phyloP scores from a whole-genome alignment of 2,888 invertebrate species.

The Acrobeloides nanus region DNA sequence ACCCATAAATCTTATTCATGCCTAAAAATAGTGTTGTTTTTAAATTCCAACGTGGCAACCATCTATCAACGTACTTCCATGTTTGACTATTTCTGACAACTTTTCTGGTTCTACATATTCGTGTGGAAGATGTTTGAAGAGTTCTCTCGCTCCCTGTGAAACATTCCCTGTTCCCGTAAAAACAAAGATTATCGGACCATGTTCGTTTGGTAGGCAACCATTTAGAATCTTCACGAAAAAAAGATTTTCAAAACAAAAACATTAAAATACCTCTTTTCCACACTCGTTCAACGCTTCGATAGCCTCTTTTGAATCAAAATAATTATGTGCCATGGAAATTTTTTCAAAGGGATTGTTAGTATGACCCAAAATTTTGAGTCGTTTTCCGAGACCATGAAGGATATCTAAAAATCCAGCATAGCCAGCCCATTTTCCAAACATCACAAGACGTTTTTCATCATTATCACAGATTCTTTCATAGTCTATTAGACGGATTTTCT shows the following conservation, averaged over 20 bases:
- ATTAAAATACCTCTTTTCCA: too few species aligned
- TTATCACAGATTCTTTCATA: constrained; percentile 89
- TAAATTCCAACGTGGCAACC: background rate
- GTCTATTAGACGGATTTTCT: constrained; percentile 88
- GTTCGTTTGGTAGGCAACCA: constrained; percentile 89
- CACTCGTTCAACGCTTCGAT: constrained; percentile 91
- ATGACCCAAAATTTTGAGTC: constrained; percentile 86
- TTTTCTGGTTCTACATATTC: constrained; percentile 93
- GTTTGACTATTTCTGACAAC: constrained; percentile 85
- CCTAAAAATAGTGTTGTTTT: constrained; percentile 60
- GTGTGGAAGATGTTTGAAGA: constrained; percentile 90
- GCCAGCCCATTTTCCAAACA: constrained; percentile 95
- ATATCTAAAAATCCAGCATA: constrained; percentile 98
- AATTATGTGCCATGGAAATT: constrained; percentile 94
- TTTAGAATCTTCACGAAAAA: too few species aligned
- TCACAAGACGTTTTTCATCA: constrained; percentile 80
- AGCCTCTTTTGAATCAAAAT: constrained; percentile 92
- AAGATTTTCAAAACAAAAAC: too few species aligned
- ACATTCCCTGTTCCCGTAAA: constrained; percentile 97
- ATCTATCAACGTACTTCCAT: constrained; percentile 73
- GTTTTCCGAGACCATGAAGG: constrained; percentile 84
- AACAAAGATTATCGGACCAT: constrained; percentile 91
- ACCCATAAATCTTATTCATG: constrained; percentile 86
- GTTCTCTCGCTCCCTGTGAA: constrained; percentile 66
- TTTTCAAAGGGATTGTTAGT: constrained; percentile 99